These are phyloP conservation scores for Numenius arquata DNA, from an alignment of 2,113 vertebrate species.

Conservation along the genomic window DNA sequence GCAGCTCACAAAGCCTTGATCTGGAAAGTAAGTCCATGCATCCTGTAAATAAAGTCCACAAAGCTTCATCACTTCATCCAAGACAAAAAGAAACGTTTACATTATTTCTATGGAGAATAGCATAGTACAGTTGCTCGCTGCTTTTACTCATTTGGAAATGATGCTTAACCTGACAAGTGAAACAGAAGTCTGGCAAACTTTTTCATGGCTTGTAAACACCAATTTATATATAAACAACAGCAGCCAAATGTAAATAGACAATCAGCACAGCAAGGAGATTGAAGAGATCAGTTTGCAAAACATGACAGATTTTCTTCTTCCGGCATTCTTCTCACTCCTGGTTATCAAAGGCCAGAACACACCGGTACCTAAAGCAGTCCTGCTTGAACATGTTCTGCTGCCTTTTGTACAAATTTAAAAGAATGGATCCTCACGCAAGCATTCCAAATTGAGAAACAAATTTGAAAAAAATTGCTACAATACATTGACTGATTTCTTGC, in stretches of 20 bases:
- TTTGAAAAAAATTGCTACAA: conserved; percentile 78
- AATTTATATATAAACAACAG: conserved; percentile 54
- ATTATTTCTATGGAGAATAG: conserved; percentile 1
- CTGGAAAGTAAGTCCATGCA: not conserved
- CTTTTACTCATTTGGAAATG: conserved; percentile 53
- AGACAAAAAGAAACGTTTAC: conserved; percentile 31
- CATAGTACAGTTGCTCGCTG: not conserved
- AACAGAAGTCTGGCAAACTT: conserved; percentile 58
- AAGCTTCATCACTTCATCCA: not conserved
- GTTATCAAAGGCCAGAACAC: conserved; percentile 64
- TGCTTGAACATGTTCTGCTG: conserved; percentile 79
- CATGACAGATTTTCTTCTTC: conserved; percentile 35
- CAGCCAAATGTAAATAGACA: conserved; percentile 50
- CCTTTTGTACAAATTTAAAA: conserved; percentile 77
- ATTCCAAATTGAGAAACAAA: conserved; percentile 79
- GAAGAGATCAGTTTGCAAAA: conserved; percentile 47
- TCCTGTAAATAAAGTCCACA: not conserved
- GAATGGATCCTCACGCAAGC: conserved; percentile 76
- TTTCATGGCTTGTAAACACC: conserved; percentile 48
- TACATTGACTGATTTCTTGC: conserved; percentile 75
- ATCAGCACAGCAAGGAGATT: conserved; percentile 29
- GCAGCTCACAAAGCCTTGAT: not conserved
- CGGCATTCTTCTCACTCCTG: conserved; percentile 34
- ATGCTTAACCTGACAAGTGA: conserved; percentile 56
- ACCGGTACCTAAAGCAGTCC: conserved; percentile 60